phyloP scores from a whole-genome alignment of 2,113 vertebrate genomes.

The Puntigrus tetrazona region DNA sequence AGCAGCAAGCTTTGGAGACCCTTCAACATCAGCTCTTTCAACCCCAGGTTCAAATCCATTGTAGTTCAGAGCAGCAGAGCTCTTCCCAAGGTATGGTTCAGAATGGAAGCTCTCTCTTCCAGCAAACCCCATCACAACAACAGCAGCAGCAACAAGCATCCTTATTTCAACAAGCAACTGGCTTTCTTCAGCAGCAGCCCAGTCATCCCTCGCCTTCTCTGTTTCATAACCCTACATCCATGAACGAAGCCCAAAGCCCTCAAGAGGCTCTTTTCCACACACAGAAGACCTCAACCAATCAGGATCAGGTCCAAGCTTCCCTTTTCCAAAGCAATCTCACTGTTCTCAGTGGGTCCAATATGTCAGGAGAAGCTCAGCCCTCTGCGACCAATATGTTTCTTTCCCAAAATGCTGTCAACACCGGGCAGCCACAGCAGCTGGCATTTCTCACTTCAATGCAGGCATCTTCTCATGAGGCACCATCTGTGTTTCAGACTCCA shows the following conservation, averaged over 20 bases:
- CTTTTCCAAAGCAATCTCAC: slow-evolving; percentile 88
- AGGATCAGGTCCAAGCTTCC: slow-evolving; percentile 88
- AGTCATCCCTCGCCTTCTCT: slow-evolving; percentile 84
- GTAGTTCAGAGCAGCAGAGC: slow-evolving; percentile 82
- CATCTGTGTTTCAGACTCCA: slow-evolving; percentile 76
- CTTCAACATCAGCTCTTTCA: slow-evolving; percentile 87
- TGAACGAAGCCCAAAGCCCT: slow-evolving; percentile 83
- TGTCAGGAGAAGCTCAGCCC: slow-evolving; percentile 84
- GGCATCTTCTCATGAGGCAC: slow-evolving; percentile 67
- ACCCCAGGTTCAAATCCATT: slow-evolving; percentile 90
- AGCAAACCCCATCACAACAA: slow-evolving; percentile 67
- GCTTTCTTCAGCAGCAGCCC: slow-evolving; percentile 87
- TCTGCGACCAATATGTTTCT: slow-evolving; percentile 84
- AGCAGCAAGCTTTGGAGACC: slow-evolving; percentile 83
- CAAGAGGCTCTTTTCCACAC: slow-evolving; percentile 79
- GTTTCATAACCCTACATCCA: slow-evolving; percentile 86
- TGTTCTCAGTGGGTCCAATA: slow-evolving; percentile 81
- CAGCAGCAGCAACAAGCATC: slow-evolving; percentile 78
- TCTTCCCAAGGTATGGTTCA: slow-evolving; percentile 78
- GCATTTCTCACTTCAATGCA: slow-evolving; percentile 84
- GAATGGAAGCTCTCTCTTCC: slow-evolving; percentile 79
- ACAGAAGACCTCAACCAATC: slow-evolving; percentile 81
- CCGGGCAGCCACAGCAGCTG: slow-evolving; percentile 84
- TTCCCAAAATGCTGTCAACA: slow-evolving; percentile 73
- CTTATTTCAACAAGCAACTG: slow-evolving; percentile 87